A percentile compares a stretch with the other conserved stretches of the same genome.
Conservation (phyloP, 1,140 invertebrate genomes). For the Eufriesea mexicana region DNA sequence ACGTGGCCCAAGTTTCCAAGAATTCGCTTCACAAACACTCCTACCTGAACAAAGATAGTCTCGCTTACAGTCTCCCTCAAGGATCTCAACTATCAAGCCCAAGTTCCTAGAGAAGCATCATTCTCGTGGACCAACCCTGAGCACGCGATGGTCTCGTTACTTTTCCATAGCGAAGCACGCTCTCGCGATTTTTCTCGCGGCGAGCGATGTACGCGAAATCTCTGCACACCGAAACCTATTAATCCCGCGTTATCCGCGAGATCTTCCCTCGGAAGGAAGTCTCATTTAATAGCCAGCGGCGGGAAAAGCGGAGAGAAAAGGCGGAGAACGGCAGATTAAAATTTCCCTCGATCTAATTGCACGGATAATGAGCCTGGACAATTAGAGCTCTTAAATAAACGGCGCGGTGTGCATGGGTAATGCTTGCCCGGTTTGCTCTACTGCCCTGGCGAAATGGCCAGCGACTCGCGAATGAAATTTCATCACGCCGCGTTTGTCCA, state of each 20-base stretch:
- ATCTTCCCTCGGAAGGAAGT: neutral
- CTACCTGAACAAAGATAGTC: too few species aligned
- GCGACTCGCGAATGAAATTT: constrained; percentile 21
- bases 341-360: constrained; percentile 40
- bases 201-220: constrained; percentile 11
- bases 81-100: too few species aligned
- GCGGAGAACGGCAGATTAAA: constrained; percentile 23
- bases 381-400: constrained; percentile 47
- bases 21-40: too few species aligned
- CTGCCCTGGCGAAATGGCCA: neutral
- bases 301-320: too few species aligned
- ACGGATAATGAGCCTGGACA: constrained; percentile 38
- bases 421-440: neutral
- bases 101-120: too few species aligned
- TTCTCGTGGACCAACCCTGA: too few species aligned
- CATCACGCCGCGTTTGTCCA: neutral
- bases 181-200: too few species aligned
- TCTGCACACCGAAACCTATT: neutral
- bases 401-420: neutral
- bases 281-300: constrained; percentile 4
- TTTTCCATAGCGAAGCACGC: neutral
- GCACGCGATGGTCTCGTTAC: too few species aligned
- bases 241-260: constrained; percentile 20
- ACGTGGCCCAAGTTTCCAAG: too few species aligned
- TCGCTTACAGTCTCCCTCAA: too few species aligned